A percentile compares a stretch with the other conserved stretches of the same genome.
These are phyloP conservation scores for Trachythela sp. DNA, from an alignment of 64 coral and sea anemone species.

Conservation along the genomic window DNA sequence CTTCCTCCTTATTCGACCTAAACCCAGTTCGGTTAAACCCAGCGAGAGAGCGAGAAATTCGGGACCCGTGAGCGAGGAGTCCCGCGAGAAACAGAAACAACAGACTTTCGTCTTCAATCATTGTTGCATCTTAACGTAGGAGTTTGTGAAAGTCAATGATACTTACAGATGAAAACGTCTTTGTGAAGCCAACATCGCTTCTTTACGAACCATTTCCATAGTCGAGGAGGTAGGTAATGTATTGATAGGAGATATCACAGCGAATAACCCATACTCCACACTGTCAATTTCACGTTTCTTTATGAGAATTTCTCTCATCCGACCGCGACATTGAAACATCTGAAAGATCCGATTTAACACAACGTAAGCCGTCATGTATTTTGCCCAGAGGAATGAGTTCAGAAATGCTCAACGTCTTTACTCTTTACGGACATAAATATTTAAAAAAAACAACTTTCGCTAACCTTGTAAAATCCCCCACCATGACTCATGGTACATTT, in stretches of 20 bases:
- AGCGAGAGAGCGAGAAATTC: too few species aligned
- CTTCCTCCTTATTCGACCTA: too few species aligned
- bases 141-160: too few species aligned
- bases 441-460: too few species aligned
- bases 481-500: slow-evolving; percentile 97
- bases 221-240: background rate
- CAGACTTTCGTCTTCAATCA: too few species aligned
- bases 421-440: too few species aligned
- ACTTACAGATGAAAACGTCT: slow-evolving; percentile 18
- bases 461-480: slow-evolving; percentile 99
- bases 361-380: too few species aligned
- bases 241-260: slow-evolving; percentile 71
- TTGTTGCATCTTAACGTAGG: too few species aligned
- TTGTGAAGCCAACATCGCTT: background rate
- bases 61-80: too few species aligned
- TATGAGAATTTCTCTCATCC: slow-evolving; percentile 82
- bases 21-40: too few species aligned
- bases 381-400: too few species aligned
- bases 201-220: background rate
- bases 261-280: slow-evolving; percentile 87
- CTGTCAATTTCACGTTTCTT: slow-evolving; percentile 79
- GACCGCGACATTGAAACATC: slow-evolving; percentile 77
- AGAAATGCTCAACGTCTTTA: background rate
- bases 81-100: too few species aligned
- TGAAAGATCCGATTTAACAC: slow-evolving; percentile 23